Evolutionary conservation across 2,888 invertebrate genomes (phyloP), one percentile per base, ranked within the genome.

Genomic region (Erpobdella octoculata): DNA sequence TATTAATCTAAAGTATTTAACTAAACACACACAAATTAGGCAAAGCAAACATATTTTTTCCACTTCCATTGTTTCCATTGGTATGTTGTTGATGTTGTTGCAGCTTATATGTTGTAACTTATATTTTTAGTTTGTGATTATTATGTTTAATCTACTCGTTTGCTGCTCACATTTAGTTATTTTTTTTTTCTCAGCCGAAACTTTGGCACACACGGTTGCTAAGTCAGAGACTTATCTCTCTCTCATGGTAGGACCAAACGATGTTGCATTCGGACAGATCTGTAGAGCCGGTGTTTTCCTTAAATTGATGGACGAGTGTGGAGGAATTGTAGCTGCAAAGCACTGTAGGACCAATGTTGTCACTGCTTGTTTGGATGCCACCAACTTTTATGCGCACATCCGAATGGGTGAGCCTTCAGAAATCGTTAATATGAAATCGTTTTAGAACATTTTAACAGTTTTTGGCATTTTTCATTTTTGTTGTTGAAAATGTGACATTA

Each of bases 241-340:
- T n/a, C 46, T 75, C 36, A 58, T 75, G 33, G 70, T 75, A 33
- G 74, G 73, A 4, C 48, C 36, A 28, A 67, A 67, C 25, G 75
- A 75, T 37, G 71, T 71, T 8, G 59, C 71, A 5, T 64, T 73
- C 25, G 53, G 65, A 35, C 41, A 53, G n/a, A 48, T 65, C 35
- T 70, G 66, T 46, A 36, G 62, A 28, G 75, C 73, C 21, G 75
- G 75, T 15, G 74, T 75, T 1, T 37, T 75, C 5, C 71, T 75
- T n/a, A 75, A 75, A 46, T 59, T 75, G 65, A 75, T 75, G 75
- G 75, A 75, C 62, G 73, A 75, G 65, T 75, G 75, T 58, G 75
- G 71, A 4, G 75, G 74, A 6, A 72, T 75, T 18, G 74, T 73
- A 21, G 70, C 74, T 2, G 71, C 69, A n/a, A 75, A 75, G 58